These are phyloP conservation scores for Aurelia aurita DNA, from an alignment of 30 jellyfish, hydroid and myxozoan species.

Conservation along the genomic window DNA sequence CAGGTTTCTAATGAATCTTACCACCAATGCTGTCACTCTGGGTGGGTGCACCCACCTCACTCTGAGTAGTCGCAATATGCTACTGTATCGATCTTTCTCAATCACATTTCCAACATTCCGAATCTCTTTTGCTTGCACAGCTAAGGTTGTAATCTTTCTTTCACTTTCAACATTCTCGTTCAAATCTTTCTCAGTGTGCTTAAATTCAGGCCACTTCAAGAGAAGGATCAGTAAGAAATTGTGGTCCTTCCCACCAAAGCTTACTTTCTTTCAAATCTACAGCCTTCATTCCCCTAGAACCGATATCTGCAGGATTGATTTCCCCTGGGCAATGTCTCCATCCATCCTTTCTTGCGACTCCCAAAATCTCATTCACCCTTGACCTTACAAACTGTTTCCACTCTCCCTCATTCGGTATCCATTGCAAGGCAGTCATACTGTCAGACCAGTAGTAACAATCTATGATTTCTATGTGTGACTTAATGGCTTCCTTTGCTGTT, in stretches of 20 bases:
- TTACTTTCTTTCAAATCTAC: neutral
- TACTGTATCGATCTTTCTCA: neutral
- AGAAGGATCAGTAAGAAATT: neutral
- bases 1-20: no score
- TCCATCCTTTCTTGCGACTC: constrained; percentile 3
- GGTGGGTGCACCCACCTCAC: no score
- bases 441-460: constrained; percentile 38
- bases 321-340: constrained; percentile 65
- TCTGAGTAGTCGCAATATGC: neutral
- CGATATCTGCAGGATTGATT: constrained; percentile 65
- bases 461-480: neutral
- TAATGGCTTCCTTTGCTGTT: constrained; percentile 30
- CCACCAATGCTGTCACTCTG: constrained; percentile 20
- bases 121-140: neutral
- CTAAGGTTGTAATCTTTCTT: neutral
- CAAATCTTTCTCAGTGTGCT: neutral
- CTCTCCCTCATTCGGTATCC: constrained; percentile 44
- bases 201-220: neutral
- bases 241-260: constrained; percentile 38
- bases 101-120: constrained; percentile 14
- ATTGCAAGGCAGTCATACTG: constrained; percentile 57
- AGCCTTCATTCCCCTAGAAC: constrained; percentile 27
- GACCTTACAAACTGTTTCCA: constrained; percentile 49
- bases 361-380: constrained; percentile 57
- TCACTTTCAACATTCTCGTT: neutral